Conservation (phyloP, 2,888 invertebrate species). For the Acheta domesticus region DNA sequence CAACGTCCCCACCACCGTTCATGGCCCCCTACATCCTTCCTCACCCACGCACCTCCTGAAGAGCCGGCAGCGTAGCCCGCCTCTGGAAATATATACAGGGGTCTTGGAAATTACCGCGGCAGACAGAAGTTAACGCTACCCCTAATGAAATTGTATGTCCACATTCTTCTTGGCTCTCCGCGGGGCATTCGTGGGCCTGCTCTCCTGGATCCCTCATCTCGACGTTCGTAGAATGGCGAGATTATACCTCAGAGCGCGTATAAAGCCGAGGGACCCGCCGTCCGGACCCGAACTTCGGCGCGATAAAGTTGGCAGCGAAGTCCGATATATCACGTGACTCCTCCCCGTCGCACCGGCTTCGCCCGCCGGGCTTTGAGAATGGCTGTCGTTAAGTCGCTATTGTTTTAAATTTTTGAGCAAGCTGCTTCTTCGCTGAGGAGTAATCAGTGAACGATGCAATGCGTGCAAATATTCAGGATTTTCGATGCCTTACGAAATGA, state of each 20-base stretch:
- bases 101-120: neutral
- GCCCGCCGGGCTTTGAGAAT: neutral
- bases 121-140: conserved; percentile 8
- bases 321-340: neutral
- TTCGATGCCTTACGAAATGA: no score
- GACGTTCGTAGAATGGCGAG: conserved; percentile 3
- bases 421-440: neutral
- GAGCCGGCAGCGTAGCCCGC: neutral
- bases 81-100: neutral
- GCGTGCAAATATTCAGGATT: neutral
- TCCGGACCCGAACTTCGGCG: neutral
- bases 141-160: conserved; percentile 18
- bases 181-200: neutral
- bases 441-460: neutral
- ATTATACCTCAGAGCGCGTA: conserved; percentile 9
- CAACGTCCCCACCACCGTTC: neutral
- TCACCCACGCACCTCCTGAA: neutral
- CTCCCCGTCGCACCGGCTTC: neutral
- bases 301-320: neutral
- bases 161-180: conserved; percentile 8
- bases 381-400: conserved; percentile 8
- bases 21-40: neutral
- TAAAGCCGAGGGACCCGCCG: neutral
- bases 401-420: neutral
- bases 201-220: conserved; percentile 1